Conservation (phyloP, 1,140 invertebrate species). For the Samia ricini region DNA sequence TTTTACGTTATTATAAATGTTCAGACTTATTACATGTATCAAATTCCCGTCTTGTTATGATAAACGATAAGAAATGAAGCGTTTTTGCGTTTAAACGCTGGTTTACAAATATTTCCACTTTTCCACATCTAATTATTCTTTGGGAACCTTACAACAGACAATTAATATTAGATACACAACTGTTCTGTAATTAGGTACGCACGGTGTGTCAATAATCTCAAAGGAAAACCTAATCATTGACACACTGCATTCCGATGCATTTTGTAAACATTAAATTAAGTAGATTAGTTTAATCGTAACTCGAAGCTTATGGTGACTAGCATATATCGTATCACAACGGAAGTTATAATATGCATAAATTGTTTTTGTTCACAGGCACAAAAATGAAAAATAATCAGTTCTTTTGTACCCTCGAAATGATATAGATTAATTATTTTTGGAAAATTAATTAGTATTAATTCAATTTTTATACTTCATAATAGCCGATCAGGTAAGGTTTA, state of each 20-base stretch:
- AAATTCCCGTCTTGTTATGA: not conserved
- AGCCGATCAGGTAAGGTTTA: no score
- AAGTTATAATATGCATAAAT: not conserved
- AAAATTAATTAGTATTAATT: no score
- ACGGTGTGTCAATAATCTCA: constrained; percentile 1
- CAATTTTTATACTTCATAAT: no score
- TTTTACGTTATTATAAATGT: not conserved
- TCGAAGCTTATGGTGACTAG: not conserved
- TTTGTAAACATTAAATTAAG: constrained; percentile 14
- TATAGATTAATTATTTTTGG: no score
- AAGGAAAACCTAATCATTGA: not conserved
- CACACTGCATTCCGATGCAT: not conserved
- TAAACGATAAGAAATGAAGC: no score
- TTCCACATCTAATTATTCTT: not conserved
- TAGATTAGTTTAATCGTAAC: constrained; percentile 9
- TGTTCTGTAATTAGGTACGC: not conserved
- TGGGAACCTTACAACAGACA: not conserved
- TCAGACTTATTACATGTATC: not conserved
- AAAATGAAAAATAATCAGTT: no score
- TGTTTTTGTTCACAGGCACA: no score
- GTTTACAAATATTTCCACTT: no score
- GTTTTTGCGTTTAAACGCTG: no score
- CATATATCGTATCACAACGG: not conserved
- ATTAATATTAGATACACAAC: not conserved
- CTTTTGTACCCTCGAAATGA: no score